Base-by-base conservation (phyloP, 2,797 vertebrate species). In the Girardinus metallicus region DNA sequence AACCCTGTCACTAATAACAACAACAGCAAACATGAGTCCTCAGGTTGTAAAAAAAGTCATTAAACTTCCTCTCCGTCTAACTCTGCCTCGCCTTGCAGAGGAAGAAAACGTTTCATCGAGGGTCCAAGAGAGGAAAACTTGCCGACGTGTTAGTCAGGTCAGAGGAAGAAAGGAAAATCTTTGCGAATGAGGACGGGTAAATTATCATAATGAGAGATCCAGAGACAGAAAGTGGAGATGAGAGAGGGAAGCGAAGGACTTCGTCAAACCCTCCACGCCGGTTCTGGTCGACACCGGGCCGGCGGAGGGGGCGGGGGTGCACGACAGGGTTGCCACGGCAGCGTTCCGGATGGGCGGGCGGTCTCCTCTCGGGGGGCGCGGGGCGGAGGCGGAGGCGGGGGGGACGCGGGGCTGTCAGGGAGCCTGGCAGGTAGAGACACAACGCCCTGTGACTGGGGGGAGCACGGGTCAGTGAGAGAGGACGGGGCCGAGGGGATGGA, bases 381-480 rank as follows among this genome's bases (percentile, higher is more conserved):
- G 85, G 92, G 91, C 88, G 86, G 82, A 29, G 55, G 57, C 29
- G 13, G 57, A 13, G 53, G n/a, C n/a, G n/a, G 82, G 87, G 91
- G 90, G 88, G 91, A 90, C 86, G 89, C 84, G 82, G 89, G 90
- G 92, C 92, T 94, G 94, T 93, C 93, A 94, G 93, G 88, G 92
- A 92, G 91, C 85, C 93, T 94, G 94, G 92, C 94, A 94, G 94
- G 93, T 95, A 93, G 90, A 95, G 94, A 94, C 91, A 92, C 94
- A 85, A 89, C 73, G 87, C 92, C 92, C 93, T 93, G 93, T 93
- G 93, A 95, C 92, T 93, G 81, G 91, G 86, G 89, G 87, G 89
- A 91, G 89, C 91, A 94, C 88, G 93, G 94, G 93, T 94, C 93
- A 94, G 93, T 93, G 93, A 92, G 84, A 91, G 93, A 94, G 91